Conservation (phyloP, 1,140 invertebrate genomes). For the Drosophila pallidifrons region DNA sequence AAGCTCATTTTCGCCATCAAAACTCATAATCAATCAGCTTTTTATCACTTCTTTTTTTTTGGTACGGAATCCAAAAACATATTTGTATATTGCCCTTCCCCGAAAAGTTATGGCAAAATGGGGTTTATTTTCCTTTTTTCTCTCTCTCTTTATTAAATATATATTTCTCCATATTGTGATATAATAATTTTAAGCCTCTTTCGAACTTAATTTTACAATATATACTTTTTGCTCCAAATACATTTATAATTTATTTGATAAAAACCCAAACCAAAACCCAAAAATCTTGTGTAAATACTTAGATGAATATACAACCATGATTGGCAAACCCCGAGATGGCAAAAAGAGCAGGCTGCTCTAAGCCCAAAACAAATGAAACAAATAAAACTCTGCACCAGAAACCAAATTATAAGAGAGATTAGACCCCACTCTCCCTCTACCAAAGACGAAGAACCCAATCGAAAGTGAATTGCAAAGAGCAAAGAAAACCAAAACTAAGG, state of each 20-base stretch:
- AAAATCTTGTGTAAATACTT: constrained; percentile 78
- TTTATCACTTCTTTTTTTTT: constrained; percentile 1
- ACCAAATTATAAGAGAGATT: constrained; percentile 14
- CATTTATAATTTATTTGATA: constrained; percentile 62
- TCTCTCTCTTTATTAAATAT: constrained; percentile 1
- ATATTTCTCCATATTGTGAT: constrained; percentile 3
- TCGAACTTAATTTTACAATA: constrained; percentile 26
- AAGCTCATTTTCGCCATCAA: constrained; percentile 5
- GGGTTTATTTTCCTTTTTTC: constrained; percentile 17
- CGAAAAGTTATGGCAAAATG: constrained; percentile 5
- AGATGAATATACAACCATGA: constrained; percentile 85
- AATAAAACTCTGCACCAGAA: constrained; percentile 30
- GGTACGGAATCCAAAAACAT: neutral
- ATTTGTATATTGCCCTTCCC: constrained; percentile 20
- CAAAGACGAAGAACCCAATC: constrained; percentile 12
- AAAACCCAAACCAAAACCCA: constrained; percentile 52
- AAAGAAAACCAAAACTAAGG: neutral
- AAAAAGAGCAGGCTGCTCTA: constrained; percentile 85
- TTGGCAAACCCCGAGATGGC: constrained; percentile 84
- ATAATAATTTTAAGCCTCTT: constrained; percentile 30
- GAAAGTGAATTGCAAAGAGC: constrained; percentile 23
- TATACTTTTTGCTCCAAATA: constrained; percentile 46
- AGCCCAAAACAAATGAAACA: constrained; percentile 42
- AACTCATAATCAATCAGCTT: constrained; percentile 23
- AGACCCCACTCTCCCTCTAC: neutral